Percentiles rank a stretch among this genome's conserved stretches.
These are phyloP conservation scores for Ophioninae sp. DNA, from an alignment of 2,888 invertebrate species.

Conservation along the genomic window DNA sequence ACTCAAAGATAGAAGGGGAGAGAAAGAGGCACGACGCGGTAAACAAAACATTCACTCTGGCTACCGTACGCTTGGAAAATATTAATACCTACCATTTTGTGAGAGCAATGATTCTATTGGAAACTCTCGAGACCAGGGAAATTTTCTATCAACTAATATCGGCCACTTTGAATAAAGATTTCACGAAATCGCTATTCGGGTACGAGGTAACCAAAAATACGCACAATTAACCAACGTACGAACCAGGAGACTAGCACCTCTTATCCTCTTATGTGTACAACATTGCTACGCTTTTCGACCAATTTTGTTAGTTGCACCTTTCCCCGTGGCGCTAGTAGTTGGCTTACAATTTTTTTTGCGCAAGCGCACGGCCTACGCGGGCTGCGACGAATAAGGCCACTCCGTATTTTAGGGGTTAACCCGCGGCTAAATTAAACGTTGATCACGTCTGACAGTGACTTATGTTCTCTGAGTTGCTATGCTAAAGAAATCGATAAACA, in stretches of 20 bases:
- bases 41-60: constrained; percentile 43
- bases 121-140: not conserved
- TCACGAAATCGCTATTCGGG: constrained; percentile 32
- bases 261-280: too few species aligned
- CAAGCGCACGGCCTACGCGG: not conserved
- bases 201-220: constrained; percentile 48
- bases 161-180: constrained; percentile 5
- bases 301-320: too few species aligned
- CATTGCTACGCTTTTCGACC: too few species aligned
- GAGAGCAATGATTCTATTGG: not conserved
- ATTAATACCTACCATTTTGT: constrained; percentile 43
- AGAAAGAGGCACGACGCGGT: constrained; percentile 2
- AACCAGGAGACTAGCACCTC: not conserved
- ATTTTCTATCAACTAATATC: not conserved
- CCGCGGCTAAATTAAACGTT: not conserved
- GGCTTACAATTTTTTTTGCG: too few species aligned
- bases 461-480: too few species aligned
- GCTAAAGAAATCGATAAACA: too few species aligned
- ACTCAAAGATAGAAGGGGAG: constrained; percentile 3
- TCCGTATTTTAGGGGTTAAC: not conserved
- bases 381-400: not conserved
- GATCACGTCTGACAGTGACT: too few species aligned
- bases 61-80: not conserved
- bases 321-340: too few species aligned
- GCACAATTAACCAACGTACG: constrained; percentile 46